These are phyloP conservation scores for Podarcis lilfordi DNA, from an alignment of 2,797 vertebrate genomes.

Conservation along the genomic window DNA sequence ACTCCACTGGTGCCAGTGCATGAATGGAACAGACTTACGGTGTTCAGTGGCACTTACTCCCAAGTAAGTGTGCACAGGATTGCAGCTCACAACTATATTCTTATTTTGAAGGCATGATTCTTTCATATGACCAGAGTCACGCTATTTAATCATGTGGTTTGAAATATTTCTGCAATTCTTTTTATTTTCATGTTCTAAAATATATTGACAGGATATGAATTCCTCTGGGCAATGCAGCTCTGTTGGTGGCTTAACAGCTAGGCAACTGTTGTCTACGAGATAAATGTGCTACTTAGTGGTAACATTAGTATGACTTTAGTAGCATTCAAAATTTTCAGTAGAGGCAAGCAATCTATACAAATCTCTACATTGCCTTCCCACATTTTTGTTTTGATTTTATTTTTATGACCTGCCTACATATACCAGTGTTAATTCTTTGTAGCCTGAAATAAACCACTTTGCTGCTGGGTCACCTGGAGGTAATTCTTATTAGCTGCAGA, in stretches of 20 bases:
- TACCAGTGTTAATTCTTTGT: background rate
- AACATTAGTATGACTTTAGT: background rate
- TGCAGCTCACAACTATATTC: background rate
- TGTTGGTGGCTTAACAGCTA: background rate
- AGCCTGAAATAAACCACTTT: background rate
- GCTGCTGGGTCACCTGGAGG: background rate
- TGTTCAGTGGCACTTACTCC: too few relatives aligned
- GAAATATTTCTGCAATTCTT: background rate
- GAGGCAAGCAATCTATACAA: background rate
- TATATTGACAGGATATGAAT: background rate
- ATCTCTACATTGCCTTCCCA: background rate
- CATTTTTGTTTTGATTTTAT: too few relatives aligned
- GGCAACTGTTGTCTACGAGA: background rate
- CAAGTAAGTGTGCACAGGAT: background rate
- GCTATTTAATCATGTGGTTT: background rate
- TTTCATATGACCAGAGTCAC: background rate
- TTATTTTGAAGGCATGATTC: background rate
- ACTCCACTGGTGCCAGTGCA: too few relatives aligned
- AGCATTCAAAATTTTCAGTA: background rate
- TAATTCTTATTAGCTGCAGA: background rate
- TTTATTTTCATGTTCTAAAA: background rate
- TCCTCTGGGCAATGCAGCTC: background rate
- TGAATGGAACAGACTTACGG: too few relatives aligned
- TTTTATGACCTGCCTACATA: background rate
- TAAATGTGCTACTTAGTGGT: background rate